Percentiles rank a stretch among this genome's conserved stretches.
phyloP scores from a whole-genome alignment of 2,888 invertebrate species.

The Tubulanus polymorphus region DNA sequence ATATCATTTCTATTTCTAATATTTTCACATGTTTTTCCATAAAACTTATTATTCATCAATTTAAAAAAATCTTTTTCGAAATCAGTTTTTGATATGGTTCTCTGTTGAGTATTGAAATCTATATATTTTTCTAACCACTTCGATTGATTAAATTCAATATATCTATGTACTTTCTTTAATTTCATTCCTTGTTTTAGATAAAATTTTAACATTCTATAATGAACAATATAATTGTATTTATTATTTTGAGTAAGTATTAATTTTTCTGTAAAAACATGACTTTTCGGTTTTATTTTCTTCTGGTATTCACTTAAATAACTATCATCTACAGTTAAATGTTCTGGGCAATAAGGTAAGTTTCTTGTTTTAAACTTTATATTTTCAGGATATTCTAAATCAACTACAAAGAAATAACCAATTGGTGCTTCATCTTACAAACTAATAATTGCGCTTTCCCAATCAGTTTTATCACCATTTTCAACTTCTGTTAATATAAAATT shows the following conservation, averaged over 20 bases:
- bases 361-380: no score
- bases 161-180: slow-evolving; percentile 27
- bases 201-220: slow-evolving; percentile 38
- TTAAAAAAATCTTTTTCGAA: slow-evolving; percentile 51
- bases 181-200: slow-evolving; percentile 27
- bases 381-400: no score
- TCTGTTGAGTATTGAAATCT: slow-evolving; percentile 23
- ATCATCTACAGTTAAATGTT: no score
- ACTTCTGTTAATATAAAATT: background rate
- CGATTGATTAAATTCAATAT: slow-evolving; percentile 31
- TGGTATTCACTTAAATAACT: background rate
- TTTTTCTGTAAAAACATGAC: slow-evolving; percentile 7
- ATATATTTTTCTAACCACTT: slow-evolving; percentile 43
- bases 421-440: no score
- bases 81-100: slow-evolving; percentile 23
- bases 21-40: slow-evolving; percentile 51
- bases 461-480: no score
- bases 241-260: slow-evolving; percentile 16
- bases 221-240: slow-evolving; percentile 31
- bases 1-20: slow-evolving; percentile 32
- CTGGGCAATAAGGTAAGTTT: background rate
- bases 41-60: slow-evolving; percentile 45
- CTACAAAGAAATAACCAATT: no score
- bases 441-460: no score
- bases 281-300: background rate